Percentiles rank a stretch among this genome's conserved stretches.
Evolutionary conservation across 2,113 vertebrate genomes (phyloP).

Genomic region (Aspiorhynchus laticeps): DNA sequence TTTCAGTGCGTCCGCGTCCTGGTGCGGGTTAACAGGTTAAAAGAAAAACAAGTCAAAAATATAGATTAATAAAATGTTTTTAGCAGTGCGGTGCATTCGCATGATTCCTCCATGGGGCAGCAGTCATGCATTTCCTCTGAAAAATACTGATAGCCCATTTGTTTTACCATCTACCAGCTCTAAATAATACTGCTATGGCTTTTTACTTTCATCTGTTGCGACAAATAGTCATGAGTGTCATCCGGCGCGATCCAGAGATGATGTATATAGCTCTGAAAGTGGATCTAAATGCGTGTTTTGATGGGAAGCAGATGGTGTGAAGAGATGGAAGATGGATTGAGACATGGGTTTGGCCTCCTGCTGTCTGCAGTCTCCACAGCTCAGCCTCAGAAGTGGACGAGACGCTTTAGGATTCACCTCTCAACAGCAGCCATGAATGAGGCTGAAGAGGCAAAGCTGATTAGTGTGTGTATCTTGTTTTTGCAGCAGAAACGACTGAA

Average conservation of each 20-base stretch:
- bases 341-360: not conserved
- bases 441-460: not conserved
- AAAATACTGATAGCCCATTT: not conserved
- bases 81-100: not conserved
- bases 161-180: not conserved
- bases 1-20: no score
- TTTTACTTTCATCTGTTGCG: not conserved
- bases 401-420: not conserved
- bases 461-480: not conserved
- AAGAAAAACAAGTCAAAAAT: not conserved
- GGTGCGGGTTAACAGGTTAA: no score
- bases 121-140: not conserved
- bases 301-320: slow-evolving; percentile 18
- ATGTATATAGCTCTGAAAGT: slow-evolving; percentile 12
- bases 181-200: not conserved
- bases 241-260: not conserved
- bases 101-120: not conserved
- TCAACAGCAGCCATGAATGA: not conserved
- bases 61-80: not conserved
- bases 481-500: not conserved
- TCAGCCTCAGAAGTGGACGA: not conserved
- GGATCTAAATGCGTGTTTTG: slow-evolving; percentile 10
- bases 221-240: not conserved
- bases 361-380: slow-evolving; percentile 4
- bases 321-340: slow-evolving; percentile 9